Base-by-base conservation (phyloP, 2,113 vertebrate genomes). In the Paracanthobrama guichenoti region DNA sequence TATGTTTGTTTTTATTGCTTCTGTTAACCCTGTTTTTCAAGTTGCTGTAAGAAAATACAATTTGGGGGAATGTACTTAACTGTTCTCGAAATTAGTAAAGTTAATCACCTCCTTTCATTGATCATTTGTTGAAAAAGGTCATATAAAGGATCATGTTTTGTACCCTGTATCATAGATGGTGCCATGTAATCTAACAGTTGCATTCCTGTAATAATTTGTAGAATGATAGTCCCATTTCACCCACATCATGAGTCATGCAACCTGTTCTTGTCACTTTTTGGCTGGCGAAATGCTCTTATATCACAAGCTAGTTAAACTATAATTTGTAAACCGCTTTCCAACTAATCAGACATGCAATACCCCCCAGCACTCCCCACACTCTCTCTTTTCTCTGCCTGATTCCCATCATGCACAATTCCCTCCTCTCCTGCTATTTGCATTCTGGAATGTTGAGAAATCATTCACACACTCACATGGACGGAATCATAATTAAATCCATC, bases 361-460 rank as follows among this genome's bases (percentile, higher is more conserved):
- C 44, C 4, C 24, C 26, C 18, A 2, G 46, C 6, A 18, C 50
- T 1, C 50, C 46, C 48, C 48, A 66, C 39, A 66, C 42, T 22
- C 18, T 18, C 16, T 31, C 60, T 66, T 46, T 59, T 26, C 31
- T 62, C 39, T 62, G 35, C 44, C 69, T 42, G 55, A 81, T n/a
- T 81, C 42, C 77, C 71, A 48, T 85, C 71, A 72, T n/a, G 69
- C 24, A 44, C 71, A 39, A 64, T 64, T 85, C 77, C 67, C 53
- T 59, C 26, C 55, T 72, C 57, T 80, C 59, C 69, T 73, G 55
- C 84, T 81, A 62, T 80, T 85, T 85, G 77, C 66, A 85, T 85
- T 74, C 57, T 62, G 59, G 78, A 81, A 80, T 81, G 71, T 75
- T 81, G 77, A 66, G 84, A 85, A 85, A 85, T 85, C 71, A 74